These are phyloP conservation scores for Rallus crepitans DNA, from an alignment of 2,797 vertebrate genomes.

Conservation along the genomic window DNA sequence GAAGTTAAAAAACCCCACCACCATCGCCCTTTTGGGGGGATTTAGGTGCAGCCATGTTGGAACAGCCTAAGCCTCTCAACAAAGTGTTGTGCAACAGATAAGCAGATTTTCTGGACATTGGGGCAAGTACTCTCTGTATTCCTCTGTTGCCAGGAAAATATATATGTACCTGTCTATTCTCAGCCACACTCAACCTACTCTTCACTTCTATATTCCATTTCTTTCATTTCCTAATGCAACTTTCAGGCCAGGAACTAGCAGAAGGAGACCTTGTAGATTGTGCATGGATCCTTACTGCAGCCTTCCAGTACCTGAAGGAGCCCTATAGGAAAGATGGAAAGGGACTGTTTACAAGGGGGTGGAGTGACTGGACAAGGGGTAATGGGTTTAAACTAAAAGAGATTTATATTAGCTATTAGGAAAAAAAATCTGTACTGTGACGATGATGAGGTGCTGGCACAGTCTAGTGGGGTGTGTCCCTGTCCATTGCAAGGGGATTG, in stretches of 20 bases:
- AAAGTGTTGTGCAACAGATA: not conserved
- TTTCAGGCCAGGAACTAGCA: not conserved
- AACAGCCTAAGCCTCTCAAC: not conserved
- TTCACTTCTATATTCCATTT: not conserved
- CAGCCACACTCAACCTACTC: not conserved
- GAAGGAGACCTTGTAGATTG: not conserved
- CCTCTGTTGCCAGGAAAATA: not conserved
- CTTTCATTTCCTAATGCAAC: not conserved
- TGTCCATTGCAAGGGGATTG: no score
- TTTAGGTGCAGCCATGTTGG: not conserved
- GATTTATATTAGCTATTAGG: no score
- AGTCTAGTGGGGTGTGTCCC: no score
- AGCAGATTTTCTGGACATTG: not conserved
- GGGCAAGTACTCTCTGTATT: rapidly evolving
- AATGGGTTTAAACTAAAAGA: no score
- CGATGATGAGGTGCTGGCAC: no score
- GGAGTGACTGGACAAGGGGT: no score
- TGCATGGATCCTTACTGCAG: no score
- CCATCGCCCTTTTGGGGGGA: rapidly evolving
- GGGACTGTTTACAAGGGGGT: no score
- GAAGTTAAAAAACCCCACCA: rapidly evolving
- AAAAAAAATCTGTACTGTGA: no score
- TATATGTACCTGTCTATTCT: not conserved
- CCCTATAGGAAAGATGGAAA: no score
- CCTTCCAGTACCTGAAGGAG: no score